Evolutionary conservation across 2,797 vertebrate genomes (phyloP).

Genomic region (Falco peregrinus): DNA sequence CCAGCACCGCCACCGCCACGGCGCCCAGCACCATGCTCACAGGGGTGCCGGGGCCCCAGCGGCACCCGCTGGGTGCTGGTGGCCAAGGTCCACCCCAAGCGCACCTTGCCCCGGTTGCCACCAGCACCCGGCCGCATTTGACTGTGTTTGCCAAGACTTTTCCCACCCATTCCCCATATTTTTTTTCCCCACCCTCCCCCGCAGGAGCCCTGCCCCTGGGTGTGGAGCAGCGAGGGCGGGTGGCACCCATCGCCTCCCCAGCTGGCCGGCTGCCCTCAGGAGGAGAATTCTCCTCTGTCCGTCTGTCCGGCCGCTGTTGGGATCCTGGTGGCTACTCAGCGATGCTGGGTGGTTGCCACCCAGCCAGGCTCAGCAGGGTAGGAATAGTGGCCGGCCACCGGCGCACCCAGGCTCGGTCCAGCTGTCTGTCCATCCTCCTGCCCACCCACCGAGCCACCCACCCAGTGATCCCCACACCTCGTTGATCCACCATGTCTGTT

Average conservation of each 20-base stretch:
- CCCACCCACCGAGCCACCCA: too few relatives aligned
- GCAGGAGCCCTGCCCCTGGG: not conserved
- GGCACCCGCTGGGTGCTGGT: not conserved
- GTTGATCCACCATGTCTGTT: too few relatives aligned
- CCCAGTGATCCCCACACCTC: too few relatives aligned
- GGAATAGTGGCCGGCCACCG: too few relatives aligned
- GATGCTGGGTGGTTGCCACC: rapidly evolving
- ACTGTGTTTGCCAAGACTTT: not conserved
- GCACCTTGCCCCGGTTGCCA: not conserved
- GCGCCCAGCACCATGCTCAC: not conserved
- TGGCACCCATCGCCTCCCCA: too few relatives aligned
- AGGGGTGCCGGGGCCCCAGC: too few relatives aligned
- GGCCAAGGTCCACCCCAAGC: not conserved
- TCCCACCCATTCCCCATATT: too few relatives aligned
- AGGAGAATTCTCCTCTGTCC: too few relatives aligned
- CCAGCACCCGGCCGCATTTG: not conserved
- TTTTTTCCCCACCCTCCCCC: too few relatives aligned
- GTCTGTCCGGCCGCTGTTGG: rapidly evolving
- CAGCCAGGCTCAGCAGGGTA: too few relatives aligned
- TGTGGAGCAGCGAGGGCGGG: not conserved
- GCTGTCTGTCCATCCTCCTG: not conserved
- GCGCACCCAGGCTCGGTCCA: too few relatives aligned
- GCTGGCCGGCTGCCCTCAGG: not conserved
- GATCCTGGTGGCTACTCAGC: not conserved
- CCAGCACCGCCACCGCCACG: not conserved